Base-by-base conservation (phyloP, 1,140 invertebrate species). In the Coptotermes formosanus region DNA sequence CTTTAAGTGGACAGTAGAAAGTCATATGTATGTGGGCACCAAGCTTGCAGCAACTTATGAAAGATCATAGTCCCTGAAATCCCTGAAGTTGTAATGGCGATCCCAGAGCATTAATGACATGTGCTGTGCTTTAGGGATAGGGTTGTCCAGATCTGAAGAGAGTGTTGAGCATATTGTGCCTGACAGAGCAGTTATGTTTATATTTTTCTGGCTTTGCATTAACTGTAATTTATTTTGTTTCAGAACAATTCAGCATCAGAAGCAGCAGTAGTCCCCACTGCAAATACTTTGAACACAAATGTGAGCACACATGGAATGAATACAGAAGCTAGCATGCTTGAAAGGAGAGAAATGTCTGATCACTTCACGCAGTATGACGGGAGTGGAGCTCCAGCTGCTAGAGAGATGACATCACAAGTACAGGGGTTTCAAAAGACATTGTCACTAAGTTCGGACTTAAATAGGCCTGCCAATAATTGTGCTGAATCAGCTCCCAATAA, bases 391-490 rank as follows among this genome's bases (percentile, higher is more conserved):
- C 44, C 85, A 82, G 52, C 14, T 55, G 16, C 38, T 38, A 38
- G 52, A 16, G 52, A 55, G 1, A 21, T 19, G 19, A 64, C 32
- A 3, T 48, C 85, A 75, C 43, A 38, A 81, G 48, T 38, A 85
- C n/a, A 30, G 2, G 30, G 48, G 45, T 82, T 85, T 38, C 85
- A 45, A 55, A 86, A 48, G 82, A 69, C 25, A 82, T 86, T 30
- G 82, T 84, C 44, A 43, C 23, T 23, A 88, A 52, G 64, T 69
- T 59, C 83, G 43, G 84, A 86, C 45, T 82, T 85, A 81, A 88
- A 88, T 52, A 87, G 86, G 38, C 87, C 87, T 52, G 87, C 87
- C 86, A 86, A 83, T 59, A 88, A 83, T 30, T 86, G 55, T n/a
- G 88, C 87, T 82, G 87, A 87, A 84, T 59, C 87, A 38, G 75